Conservation (phyloP, 2,888 invertebrate species). For the Rosalia funebris region DNA sequence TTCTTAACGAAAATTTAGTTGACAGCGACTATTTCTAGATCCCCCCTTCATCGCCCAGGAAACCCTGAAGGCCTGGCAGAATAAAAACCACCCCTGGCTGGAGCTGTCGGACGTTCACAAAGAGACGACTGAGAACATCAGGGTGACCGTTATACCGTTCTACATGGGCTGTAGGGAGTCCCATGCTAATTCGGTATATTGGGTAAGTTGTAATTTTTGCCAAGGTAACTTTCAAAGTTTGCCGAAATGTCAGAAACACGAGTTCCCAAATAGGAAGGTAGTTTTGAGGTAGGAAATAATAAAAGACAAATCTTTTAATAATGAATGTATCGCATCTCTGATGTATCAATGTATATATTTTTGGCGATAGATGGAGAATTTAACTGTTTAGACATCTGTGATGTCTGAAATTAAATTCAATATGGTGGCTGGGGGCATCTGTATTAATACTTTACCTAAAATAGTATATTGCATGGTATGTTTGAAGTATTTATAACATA, state of each 20-base stretch:
- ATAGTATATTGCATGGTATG: too few species aligned
- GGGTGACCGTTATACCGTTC: constrained; percentile 98
- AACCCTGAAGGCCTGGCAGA: constrained; percentile 93
- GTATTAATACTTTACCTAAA: too few species aligned
- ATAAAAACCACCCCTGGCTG: constrained; percentile 97
- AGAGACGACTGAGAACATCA: constrained; percentile 94
- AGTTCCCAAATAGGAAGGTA: not conserved
- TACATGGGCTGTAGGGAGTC: constrained; percentile 96
- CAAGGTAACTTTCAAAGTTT: not conserved
- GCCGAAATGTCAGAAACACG: not conserved
- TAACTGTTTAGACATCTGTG: too few species aligned
- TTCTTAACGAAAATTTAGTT: not conserved
- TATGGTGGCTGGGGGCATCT: too few species aligned
- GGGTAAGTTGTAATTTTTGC: constrained; percentile 68
- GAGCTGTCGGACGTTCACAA: constrained; percentile 96
- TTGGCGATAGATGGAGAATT: too few species aligned
- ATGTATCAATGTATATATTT: too few species aligned
- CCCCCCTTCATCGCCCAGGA: constrained; percentile 90
- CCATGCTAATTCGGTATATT: constrained; percentile 91
- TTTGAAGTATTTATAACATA: too few species aligned
- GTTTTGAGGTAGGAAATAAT: too few species aligned
- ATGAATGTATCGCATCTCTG: too few species aligned
- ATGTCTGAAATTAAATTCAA: too few species aligned
- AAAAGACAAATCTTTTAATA: too few species aligned
- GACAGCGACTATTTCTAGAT: constrained; percentile 69